Conservation (phyloP, 2,113 vertebrate species). For the Telmatochromis bifrenatus region DNA sequence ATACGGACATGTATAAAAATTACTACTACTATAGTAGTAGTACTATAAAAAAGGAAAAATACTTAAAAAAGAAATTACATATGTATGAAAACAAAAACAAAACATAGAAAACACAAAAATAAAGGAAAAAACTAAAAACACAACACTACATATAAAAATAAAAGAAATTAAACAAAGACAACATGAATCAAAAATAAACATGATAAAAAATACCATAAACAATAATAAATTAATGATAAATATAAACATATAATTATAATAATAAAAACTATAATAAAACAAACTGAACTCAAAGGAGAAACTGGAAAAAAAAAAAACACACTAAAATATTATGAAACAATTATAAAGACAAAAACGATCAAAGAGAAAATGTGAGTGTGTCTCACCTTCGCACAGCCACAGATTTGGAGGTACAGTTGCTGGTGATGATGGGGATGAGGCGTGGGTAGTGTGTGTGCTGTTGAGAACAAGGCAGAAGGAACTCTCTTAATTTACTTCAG, state of each 20-base stretch:
- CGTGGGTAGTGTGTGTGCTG: constrained; percentile 94
- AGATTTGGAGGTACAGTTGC: constrained; percentile 90
- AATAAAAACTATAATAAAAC: neutral
- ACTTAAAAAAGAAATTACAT: neutral
- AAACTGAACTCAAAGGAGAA: neutral
- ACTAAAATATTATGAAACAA: neutral
- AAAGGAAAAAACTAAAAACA: neutral
- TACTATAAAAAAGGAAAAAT: neutral
- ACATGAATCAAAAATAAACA: neutral
- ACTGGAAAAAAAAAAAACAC: neutral
- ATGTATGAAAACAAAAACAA: neutral
- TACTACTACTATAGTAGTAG: neutral
- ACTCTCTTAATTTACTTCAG: neutral
- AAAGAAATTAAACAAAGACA: neutral
- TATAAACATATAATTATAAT: neutral
- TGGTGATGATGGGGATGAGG: constrained; percentile 93
- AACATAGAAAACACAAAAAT: neutral
- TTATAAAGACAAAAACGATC: neutral
- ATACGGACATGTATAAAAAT: neutral
- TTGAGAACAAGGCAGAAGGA: neutral
- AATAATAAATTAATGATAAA: neutral
- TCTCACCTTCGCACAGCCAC: constrained; percentile 88
- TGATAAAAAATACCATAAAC: neutral
- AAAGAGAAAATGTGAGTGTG: neutral
- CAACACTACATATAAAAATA: neutral